Conservation (phyloP, 1,140 invertebrate species). For the Calliopsis andreniformis region DNA sequence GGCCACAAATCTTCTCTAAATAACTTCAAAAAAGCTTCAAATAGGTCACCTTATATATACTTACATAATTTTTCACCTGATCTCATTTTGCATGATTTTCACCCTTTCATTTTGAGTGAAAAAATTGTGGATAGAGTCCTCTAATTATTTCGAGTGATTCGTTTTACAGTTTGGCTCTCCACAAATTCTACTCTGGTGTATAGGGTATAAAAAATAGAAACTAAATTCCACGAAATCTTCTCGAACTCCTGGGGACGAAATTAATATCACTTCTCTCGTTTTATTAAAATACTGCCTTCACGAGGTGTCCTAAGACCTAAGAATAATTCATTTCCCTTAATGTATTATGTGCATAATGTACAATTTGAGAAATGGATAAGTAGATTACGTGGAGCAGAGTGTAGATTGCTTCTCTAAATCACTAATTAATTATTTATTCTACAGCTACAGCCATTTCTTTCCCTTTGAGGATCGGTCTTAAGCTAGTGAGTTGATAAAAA, state of each 20-base stretch:
- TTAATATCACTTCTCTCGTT: not conserved
- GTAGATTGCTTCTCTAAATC: no score
- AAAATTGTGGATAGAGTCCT: not conserved
- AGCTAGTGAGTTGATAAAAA: not conserved
- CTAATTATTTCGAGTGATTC: not conserved
- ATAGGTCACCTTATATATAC: no score
- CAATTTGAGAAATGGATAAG: not conserved
- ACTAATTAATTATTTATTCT: no score
- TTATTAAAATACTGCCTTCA: conserved; percentile 24
- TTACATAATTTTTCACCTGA: no score
- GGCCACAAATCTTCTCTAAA: no score
- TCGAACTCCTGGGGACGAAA: not conserved
- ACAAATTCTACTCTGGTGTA: not conserved
- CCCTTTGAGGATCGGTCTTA: not conserved
- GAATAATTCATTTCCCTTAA: not conserved
- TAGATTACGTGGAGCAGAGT: no score
- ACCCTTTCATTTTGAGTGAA: no score
- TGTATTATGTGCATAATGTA: not conserved
- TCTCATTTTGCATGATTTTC: no score
- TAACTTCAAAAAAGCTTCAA: no score
- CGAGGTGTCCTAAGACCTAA: not conserved
- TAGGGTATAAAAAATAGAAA: conserved; percentile 28
- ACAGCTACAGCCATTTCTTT: not conserved
- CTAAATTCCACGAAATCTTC: not conserved
- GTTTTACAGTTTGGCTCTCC: no score